phyloP scores from a whole-genome alignment of 2,797 vertebrate species.

The Rhincodon typus region DNA sequence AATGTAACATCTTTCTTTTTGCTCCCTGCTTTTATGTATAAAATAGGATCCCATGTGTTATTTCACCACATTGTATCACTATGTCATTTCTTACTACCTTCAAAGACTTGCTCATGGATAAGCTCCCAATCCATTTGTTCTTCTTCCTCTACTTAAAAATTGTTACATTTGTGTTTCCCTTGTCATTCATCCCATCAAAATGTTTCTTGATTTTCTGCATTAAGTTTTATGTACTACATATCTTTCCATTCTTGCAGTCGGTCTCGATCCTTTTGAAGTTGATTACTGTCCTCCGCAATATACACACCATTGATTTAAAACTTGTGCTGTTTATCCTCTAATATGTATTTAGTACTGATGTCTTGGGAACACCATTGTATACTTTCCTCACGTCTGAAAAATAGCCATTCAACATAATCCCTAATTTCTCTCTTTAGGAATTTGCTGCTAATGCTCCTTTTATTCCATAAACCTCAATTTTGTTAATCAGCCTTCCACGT shows the following conservation, averaged over 20 bases:
- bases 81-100: not conserved
- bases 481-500: too few species aligned
- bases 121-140: not conserved
- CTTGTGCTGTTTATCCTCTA: not conserved
- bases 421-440: not conserved
- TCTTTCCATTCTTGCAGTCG: not conserved
- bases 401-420: not conserved
- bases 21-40: not conserved
- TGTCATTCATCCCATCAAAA: too few species aligned
- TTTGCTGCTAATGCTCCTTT: not conserved
- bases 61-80: not conserved
- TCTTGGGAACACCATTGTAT: not conserved
- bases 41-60: not conserved
- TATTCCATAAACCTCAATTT: not conserved
- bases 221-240: not conserved
- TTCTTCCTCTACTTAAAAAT: not conserved
- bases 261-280: not conserved
- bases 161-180: not conserved
- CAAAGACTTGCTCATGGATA: not conserved
- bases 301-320: not conserved
- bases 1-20: not conserved
- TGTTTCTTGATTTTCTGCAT: not conserved
- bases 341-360: not conserved
- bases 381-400: not conserved
- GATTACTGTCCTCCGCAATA: not conserved